phyloP scores from a whole-genome alignment of 2,888 invertebrate genomes.

The Palloptera scutellata region DNA sequence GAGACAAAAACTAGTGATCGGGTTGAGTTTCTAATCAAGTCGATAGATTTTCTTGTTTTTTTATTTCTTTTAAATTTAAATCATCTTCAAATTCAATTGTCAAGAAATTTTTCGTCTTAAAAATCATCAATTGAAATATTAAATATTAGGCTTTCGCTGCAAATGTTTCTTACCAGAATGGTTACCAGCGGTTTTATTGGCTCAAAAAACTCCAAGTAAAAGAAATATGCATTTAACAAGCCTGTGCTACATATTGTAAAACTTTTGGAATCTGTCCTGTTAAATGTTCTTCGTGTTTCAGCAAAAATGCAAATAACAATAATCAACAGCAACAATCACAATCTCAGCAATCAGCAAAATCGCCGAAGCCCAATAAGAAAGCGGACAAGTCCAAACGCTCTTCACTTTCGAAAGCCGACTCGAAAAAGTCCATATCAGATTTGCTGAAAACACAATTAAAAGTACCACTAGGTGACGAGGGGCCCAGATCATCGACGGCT shows the following conservation, averaged over 20 bases:
- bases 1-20: background rate
- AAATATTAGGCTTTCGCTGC: slow-evolving; percentile 17
- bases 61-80: slow-evolving; percentile 16
- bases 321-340: slow-evolving; percentile 27
- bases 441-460: slow-evolving; percentile 23
- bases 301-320: slow-evolving; percentile 34
- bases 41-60: background rate
- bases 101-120: slow-evolving; percentile 17
- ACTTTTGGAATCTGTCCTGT: background rate
- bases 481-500: slow-evolving; percentile 23
- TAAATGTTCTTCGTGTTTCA: slow-evolving; percentile 23
- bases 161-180: slow-evolving; percentile 42
- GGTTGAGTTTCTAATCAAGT: background rate
- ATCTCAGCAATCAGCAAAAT: slow-evolving; percentile 25
- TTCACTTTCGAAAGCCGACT: slow-evolving; percentile 33
- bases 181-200: slow-evolving; percentile 39
- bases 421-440: slow-evolving; percentile 33
- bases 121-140: slow-evolving; percentile 12
- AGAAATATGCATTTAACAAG: background rate
- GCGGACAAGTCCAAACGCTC: slow-evolving; percentile 34
- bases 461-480: slow-evolving; percentile 21
- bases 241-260: background rate
- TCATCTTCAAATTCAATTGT: slow-evolving; percentile 11
- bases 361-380: slow-evolving; percentile 36
- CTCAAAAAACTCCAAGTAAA: slow-evolving; percentile 38